Evolutionary conservation across 2,888 invertebrate genomes (phyloP).

Genomic region (Phalangium opilio): DNA sequence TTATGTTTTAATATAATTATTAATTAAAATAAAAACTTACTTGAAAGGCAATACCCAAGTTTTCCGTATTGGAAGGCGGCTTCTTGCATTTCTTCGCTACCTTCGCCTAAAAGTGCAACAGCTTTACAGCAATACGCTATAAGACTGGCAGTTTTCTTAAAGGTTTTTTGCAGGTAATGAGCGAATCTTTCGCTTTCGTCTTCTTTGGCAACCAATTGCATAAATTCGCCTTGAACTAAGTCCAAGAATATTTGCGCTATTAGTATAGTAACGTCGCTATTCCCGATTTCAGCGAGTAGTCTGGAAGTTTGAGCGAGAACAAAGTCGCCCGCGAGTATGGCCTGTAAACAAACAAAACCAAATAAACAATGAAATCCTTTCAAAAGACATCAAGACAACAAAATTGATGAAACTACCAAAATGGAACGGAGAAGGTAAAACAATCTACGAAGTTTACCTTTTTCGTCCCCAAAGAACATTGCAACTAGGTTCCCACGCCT

Average conservation of each 20-base stretch:
- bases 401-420: too few species aligned
- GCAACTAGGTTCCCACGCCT: constrained; percentile 86
- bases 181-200: constrained; percentile 90
- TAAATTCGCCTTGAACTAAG: constrained; percentile 96
- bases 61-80: constrained; percentile 86
- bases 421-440: too few species aligned
- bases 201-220: constrained; percentile 95
- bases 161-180: constrained; percentile 94
- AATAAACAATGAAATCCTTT: too few species aligned
- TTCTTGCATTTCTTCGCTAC: constrained; percentile 63
- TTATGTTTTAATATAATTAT: too few species aligned
- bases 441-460: too few species aligned
- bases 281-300: constrained; percentile 79
- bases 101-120: constrained; percentile 64
- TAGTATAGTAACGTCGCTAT: constrained; percentile 78
- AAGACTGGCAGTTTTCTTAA: constrained; percentile 94
- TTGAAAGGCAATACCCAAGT: constrained; percentile 91
- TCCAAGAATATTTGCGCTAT: constrained; percentile 92
- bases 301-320: constrained; percentile 87
- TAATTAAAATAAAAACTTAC: too few species aligned
- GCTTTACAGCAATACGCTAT: constrained; percentile 94
- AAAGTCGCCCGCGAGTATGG: constrained; percentile 94
- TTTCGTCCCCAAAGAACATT: constrained; percentile 89
- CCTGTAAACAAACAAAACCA: too few species aligned
- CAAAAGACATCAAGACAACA: too few species aligned